Evolutionary conservation across 2,888 invertebrate species (phyloP).

Genomic region (Hedychridium roseum): DNA sequence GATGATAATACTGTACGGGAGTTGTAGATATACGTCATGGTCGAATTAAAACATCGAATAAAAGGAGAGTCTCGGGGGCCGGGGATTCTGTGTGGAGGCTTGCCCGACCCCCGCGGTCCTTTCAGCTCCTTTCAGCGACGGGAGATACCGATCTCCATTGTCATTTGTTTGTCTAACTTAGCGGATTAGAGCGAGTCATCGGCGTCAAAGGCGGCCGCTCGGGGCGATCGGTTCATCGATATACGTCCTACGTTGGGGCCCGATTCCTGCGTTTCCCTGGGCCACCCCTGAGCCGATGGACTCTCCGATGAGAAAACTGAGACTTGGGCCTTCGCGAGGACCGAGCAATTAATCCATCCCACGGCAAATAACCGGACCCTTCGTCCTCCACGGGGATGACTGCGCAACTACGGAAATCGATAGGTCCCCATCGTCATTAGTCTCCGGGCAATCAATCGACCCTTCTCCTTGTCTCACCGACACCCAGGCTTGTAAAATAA

Average conservation of each 20-base stretch:
- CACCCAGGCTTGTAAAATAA: too few species aligned
- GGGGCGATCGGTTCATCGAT: slow-evolving; percentile 43
- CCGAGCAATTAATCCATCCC: slow-evolving; percentile 41
- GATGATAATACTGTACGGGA: too few species aligned
- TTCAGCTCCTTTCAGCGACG: background rate
- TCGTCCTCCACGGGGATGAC: too few species aligned
- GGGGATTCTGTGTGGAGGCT: too few species aligned
- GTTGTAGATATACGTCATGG: too few species aligned
- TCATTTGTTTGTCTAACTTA: slow-evolving; percentile 63
- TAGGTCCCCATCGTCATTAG: too few species aligned
- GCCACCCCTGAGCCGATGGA: slow-evolving; percentile 44
- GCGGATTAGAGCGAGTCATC: slow-evolving; percentile 54
- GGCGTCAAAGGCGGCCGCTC: slow-evolving; percentile 58
- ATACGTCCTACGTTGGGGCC: slow-evolving; percentile 23
- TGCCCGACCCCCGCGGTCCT: background rate
- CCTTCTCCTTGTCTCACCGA: too few species aligned
- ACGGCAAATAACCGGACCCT: too few species aligned
- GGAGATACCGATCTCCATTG: slow-evolving; percentile 56
- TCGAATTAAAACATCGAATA: too few species aligned
- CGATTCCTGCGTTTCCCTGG: slow-evolving; percentile 33
- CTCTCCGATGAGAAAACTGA: slow-evolving; percentile 9
- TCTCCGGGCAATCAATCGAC: too few species aligned
- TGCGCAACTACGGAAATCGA: too few species aligned
- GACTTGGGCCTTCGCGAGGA: slow-evolving; percentile 22
- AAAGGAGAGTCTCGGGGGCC: too few species aligned